Percentiles rank a stretch among this genome's conserved stretches.
These are phyloP conservation scores for Tipula confusa DNA, from an alignment of 2,888 invertebrate species.

Conservation along the genomic window DNA sequence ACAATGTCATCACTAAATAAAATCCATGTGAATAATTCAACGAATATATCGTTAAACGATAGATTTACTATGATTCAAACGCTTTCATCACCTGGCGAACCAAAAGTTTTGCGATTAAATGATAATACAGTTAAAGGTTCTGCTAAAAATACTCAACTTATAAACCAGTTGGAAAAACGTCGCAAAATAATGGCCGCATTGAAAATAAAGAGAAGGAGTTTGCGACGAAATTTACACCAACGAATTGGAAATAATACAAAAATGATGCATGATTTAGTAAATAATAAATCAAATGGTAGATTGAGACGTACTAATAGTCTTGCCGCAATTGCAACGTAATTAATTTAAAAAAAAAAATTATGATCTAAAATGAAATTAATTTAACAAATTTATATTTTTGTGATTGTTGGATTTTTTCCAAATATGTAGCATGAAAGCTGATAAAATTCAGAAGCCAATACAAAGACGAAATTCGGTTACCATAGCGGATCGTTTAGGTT, in stretches of 20 bases:
- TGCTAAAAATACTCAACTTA: constrained; percentile 44
- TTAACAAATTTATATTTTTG: constrained; percentile 10
- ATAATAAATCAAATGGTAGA: constrained; percentile 45
- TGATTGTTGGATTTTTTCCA: constrained; percentile 31
- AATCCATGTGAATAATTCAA: constrained; percentile 50
- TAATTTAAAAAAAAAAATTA: constrained; percentile 33
- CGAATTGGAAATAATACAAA: constrained; percentile 38
- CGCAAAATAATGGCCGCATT: constrained; percentile 48
- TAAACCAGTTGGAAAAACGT: constrained; percentile 46
- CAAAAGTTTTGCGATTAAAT: constrained; percentile 37
- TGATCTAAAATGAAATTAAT: background rate
- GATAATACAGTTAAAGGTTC: constrained; percentile 39
- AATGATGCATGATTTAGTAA: constrained; percentile 39
- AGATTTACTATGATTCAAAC: constrained; percentile 49
- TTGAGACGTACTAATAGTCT: constrained; percentile 46
- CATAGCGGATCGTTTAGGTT: constrained; percentile 42
- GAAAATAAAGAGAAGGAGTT: constrained; percentile 50
- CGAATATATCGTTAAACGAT: constrained; percentile 50
- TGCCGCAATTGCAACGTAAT: constrained; percentile 49
- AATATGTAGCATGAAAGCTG: constrained; percentile 51
- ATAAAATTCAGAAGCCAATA: constrained; percentile 40
- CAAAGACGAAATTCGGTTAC: constrained; percentile 43
- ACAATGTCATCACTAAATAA: constrained; percentile 38
- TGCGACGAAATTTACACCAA: constrained; percentile 41
- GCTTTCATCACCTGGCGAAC: constrained; percentile 38